Evolutionary conservation across 2,797 vertebrate species (phyloP).

Genomic region (Jordanella pulchra): DNA sequence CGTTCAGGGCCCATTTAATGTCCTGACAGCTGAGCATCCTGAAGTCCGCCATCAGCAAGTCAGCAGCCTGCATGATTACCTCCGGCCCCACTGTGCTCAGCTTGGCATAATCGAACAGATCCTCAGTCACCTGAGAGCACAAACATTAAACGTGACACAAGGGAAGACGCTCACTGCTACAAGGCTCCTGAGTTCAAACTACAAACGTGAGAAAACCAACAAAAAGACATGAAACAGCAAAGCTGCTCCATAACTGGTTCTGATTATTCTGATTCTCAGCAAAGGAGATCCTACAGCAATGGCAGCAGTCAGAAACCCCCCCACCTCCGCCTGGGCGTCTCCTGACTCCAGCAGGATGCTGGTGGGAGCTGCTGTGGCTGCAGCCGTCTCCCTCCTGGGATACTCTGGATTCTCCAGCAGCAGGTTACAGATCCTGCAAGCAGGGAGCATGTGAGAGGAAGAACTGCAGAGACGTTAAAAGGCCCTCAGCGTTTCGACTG

Average conservation of each 20-base stretch:
- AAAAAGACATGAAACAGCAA: not conserved
- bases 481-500: not conserved
- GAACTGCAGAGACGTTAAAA: not conserved
- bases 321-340: constrained; percentile 86
- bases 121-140: constrained; percentile 80
- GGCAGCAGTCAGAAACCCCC: constrained; percentile 18
- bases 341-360: constrained; percentile 93
- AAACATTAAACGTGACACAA: not conserved
- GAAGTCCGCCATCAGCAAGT: constrained; percentile 96
- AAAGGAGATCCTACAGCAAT: not conserved
- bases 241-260: not conserved
- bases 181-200: too few relatives aligned
- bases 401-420: constrained; percentile 94
- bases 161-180: too few relatives aligned
- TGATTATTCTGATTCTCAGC: too few relatives aligned
- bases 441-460: constrained; percentile 42
- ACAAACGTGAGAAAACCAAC: too few relatives aligned
- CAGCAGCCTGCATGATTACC: constrained; percentile 90
- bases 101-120: constrained; percentile 91
- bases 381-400: constrained; percentile 85
- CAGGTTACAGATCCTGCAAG: constrained; percentile 92
- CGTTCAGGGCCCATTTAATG: constrained; percentile 96
- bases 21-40: constrained; percentile 97
- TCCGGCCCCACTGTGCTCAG: constrained; percentile 85
- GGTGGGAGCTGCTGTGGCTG: constrained; percentile 82